Evolutionary conservation across 2,113 vertebrate species (phyloP).

Genomic region (Ceyx melanurus): DNA sequence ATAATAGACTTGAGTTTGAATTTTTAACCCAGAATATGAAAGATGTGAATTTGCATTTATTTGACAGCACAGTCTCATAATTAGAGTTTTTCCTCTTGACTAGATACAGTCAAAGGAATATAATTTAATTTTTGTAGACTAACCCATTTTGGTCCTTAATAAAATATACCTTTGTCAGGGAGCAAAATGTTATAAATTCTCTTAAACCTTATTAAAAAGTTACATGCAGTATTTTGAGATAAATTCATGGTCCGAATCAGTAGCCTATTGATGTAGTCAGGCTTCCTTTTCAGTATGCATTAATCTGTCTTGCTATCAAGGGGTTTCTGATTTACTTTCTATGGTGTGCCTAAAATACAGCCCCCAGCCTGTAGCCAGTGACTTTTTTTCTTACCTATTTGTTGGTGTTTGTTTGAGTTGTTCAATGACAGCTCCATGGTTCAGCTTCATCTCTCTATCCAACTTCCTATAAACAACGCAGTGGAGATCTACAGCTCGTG

Average conservation of each 20-base stretch:
- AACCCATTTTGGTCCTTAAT: conserved; percentile 67
- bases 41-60: conserved; percentile 73
- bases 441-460: neutral
- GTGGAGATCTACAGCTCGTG: neutral
- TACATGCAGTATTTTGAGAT: conserved; percentile 39
- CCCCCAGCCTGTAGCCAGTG: neutral
- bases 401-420: neutral
- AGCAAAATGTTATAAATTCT: conserved; percentile 59
- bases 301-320: conserved; percentile 11
- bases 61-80: conserved; percentile 72
- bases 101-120: conserved; percentile 68
- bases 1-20: conserved; percentile 41
- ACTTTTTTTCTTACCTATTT: neutral
- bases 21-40: conserved; percentile 70
- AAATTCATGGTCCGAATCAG: conserved; percentile 47
- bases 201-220: conserved; percentile 64
- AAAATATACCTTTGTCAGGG: conserved; percentile 63
- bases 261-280: conserved; percentile 12
- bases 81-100: conserved; percentile 74
- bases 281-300: conserved; percentile 25
- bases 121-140: conserved; percentile 75
- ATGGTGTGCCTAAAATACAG: neutral
- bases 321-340: conserved; percentile 9
- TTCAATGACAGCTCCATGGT: neutral
- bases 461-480: neutral